These are phyloP conservation scores for Halcyon senegalensis DNA, from an alignment of 2,113 vertebrate species.

Conservation along the genomic window DNA sequence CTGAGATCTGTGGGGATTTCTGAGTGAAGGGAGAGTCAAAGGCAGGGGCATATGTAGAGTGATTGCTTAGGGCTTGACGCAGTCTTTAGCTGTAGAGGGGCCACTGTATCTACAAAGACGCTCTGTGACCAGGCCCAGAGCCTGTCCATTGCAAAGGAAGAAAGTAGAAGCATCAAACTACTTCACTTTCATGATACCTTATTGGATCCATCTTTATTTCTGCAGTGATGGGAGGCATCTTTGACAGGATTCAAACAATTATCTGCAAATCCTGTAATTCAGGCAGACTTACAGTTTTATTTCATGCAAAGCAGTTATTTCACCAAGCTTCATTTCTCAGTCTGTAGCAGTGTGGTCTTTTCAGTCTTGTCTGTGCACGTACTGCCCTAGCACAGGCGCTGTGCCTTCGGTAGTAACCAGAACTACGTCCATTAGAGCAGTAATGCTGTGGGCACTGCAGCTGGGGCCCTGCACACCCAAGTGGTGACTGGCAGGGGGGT, in stretches of 20 bases:
- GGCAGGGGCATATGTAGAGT: not conserved
- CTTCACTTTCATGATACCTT: accelerated
- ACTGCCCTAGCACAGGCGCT: not conserved
- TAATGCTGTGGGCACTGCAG: not conserved
- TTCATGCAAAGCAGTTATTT: not conserved
- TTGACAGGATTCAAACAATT: not conserved
- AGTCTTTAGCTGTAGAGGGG: not conserved
- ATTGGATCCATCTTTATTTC: not conserved
- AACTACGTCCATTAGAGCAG: not conserved
- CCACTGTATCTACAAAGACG: not conserved
- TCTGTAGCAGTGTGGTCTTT: not conserved
- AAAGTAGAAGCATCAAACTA: not conserved
- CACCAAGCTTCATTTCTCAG: not conserved
- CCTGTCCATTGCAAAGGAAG: not conserved
- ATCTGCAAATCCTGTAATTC: not conserved
- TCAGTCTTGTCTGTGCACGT: not conserved
- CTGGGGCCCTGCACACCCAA: not conserved
- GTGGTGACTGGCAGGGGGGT: not conserved
- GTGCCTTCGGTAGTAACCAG: not conserved
- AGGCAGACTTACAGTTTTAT: not conserved
- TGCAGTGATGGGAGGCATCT: not conserved
- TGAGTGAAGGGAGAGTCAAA: not conserved
- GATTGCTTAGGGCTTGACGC: not conserved
- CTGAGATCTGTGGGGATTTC: not conserved
- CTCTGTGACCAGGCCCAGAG: not conserved